A percentile compares a stretch with the other conserved stretches of the same genome.
Evolutionary conservation across 1,140 invertebrate genomes (phyloP).

Genomic region (Augochlora pura): DNA sequence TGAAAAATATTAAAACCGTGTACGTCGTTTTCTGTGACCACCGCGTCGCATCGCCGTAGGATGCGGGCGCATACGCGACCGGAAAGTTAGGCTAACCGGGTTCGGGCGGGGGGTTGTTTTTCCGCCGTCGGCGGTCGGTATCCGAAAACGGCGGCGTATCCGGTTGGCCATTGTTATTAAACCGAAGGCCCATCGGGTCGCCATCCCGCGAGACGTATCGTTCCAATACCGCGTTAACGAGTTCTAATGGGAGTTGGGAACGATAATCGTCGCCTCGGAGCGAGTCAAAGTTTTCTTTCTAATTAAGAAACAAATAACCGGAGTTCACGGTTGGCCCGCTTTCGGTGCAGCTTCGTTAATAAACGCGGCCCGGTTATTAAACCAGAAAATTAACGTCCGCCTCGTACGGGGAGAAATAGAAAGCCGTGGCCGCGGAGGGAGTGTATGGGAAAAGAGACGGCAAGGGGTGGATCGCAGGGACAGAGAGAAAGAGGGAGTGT

Average conservation of each 20-base stretch:
- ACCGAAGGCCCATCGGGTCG: conserved; percentile 64
- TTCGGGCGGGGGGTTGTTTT: background rate
- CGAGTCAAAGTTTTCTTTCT: conserved; percentile 77
- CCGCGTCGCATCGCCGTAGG: background rate
- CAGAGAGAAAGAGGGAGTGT: background rate
- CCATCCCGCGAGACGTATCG: conserved; percentile 74
- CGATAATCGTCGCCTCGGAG: conserved; percentile 75
- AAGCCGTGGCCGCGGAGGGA: conserved; percentile 34
- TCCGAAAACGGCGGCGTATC: conserved; percentile 33
- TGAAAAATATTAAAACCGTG: too few relatives aligned
- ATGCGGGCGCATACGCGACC: background rate
- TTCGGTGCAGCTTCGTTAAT: conserved; percentile 73
- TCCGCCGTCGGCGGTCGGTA: background rate
- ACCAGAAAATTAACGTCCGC: conserved; percentile 73
- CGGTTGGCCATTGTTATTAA: conserved; percentile 58
- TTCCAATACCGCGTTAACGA: conserved; percentile 78
- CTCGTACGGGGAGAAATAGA: conserved; percentile 58
- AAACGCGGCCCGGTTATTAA: conserved; percentile 74
- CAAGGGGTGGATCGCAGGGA: background rate
- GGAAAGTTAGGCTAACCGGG: conserved; percentile 20
- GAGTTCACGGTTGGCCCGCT: conserved; percentile 73
- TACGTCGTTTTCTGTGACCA: background rate
- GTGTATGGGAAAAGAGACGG: conserved; percentile 18
- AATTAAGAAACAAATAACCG: conserved; percentile 79
- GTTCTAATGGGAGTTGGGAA: conserved; percentile 78